Conservation (phyloP, 1,140 invertebrate genomes). For the Stratiolaelaps scimitus region DNA sequence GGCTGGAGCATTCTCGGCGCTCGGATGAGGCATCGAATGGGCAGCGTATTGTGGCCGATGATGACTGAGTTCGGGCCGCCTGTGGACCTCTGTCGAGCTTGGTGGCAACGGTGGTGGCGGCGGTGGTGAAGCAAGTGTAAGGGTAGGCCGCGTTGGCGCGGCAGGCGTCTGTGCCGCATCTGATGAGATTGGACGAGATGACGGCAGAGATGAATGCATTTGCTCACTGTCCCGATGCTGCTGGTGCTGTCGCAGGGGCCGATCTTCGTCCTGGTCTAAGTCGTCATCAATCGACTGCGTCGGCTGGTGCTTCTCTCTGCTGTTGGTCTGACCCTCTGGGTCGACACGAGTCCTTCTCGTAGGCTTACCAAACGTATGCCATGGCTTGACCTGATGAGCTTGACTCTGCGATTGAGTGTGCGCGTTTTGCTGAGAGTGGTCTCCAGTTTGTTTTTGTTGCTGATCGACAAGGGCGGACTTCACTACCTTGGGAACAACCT, state of each 20-base stretch:
- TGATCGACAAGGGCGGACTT: background rate
- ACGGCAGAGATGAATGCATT: no score
- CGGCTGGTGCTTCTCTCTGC: background rate
- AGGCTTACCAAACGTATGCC: constrained; percentile 21
- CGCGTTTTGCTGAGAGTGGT: no score
- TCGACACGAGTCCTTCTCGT: background rate
- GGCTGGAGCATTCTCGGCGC: background rate
- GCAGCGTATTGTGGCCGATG: constrained; percentile 14
- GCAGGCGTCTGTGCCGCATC: no score
- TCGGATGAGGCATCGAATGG: constrained; percentile 1
- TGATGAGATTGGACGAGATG: no score
- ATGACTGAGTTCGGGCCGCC: constrained; percentile 5
- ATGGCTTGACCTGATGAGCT: background rate
- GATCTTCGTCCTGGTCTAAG: background rate
- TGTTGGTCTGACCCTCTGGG: background rate
- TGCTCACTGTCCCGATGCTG: background rate
- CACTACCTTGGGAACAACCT: background rate
- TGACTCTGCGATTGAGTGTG: no score
- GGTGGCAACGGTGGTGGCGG: background rate
- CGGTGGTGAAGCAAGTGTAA: no score
- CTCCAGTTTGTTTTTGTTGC: background rate
- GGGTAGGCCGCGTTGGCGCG: no score
- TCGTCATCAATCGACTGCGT: background rate
- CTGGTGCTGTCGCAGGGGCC: background rate
- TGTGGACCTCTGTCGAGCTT: background rate